Evolutionary conservation across 2,797 vertebrate species (phyloP), one percentile per base, ranked within the genome.

Genomic region (Enteromius treurensis): DNA sequence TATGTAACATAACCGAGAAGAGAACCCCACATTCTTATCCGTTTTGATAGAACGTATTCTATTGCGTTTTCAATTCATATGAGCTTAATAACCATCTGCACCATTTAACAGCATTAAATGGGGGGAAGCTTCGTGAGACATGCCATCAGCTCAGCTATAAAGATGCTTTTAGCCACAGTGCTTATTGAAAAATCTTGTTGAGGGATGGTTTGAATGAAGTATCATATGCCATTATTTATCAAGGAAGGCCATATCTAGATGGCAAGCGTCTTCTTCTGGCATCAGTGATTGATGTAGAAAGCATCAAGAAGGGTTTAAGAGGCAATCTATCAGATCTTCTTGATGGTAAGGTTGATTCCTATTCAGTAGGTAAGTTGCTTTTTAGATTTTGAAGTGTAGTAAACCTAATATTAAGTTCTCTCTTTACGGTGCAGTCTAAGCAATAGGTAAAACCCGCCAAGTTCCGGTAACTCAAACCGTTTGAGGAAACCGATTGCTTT

Each of bases 151-250:
- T 67, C 10, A 58, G 77, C 71, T 71, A 68, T 87, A 81, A 85
- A 83, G 40, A 74, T 49, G 84, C 86, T 85, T 87, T 87, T 85
- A 85, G 71, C 83, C 51, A 21, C 19, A 53, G 65, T 17, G 34
- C 58, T 80, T 55, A 19, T 51, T 80, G 77, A 87, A 64, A 73
- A 53, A 62, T 87, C 53, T 80, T 53, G 32, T 32, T 73, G 65
- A 85, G n/a, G 34, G 58, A 73, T 82, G n/a, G 55, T 9, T 77
- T 45, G 60, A 81, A 42, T 75, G 68, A 65, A 62, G 45, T 82
- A 83, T 85, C 49, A 42, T 34, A 67, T 42, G 77, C 74, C 81
- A 69, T 85, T 58, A 71, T 79, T 83, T 78, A 64, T 77, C 47
- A 82, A 32, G 64, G 42, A 64, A 77, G 68, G 45, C 58, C 74